These are phyloP conservation scores for Dolichomitus sp. DNA, from an alignment of 2,888 invertebrate genomes.

Conservation along the genomic window DNA sequence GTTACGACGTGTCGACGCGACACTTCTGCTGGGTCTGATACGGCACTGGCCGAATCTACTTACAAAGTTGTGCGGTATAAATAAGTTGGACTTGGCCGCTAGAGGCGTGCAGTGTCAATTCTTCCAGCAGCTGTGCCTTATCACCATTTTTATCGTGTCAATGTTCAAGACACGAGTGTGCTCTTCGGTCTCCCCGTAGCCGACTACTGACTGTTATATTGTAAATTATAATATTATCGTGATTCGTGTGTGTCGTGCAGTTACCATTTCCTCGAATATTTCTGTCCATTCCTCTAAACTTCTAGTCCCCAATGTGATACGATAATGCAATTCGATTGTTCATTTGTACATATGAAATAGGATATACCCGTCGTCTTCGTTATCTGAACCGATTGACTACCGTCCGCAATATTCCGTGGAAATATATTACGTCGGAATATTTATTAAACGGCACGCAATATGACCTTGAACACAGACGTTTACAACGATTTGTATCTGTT, in stretches of 20 bases:
- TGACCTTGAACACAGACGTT: constrained; percentile 86
- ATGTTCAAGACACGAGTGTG: constrained; percentile 37
- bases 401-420: constrained; percentile 19
- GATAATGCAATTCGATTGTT: constrained; percentile 39
- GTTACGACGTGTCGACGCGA: neutral
- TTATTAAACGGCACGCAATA: constrained; percentile 70
- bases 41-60: neutral
- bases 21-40: neutral
- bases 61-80: neutral
- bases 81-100: neutral
- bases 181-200: constrained; percentile 16
- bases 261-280: constrained; percentile 5
- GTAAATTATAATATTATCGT: constrained; percentile 4
- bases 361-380: neutral
- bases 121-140: constrained; percentile 1
- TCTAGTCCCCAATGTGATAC: constrained; percentile 38
- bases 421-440: constrained; percentile 30
- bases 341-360: constrained; percentile 50
- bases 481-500: constrained; percentile 92
- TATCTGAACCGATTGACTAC: constrained; percentile 18
- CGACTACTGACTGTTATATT: constrained; percentile 5
- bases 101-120: constrained; percentile 23
- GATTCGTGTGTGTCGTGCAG: neutral
- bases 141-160: constrained; percentile 28
- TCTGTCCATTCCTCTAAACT: constrained; percentile 3